Evolutionary conservation across 2,113 vertebrate genomes (phyloP).

Genomic region (Corythoichthys haematopterus): DNA sequence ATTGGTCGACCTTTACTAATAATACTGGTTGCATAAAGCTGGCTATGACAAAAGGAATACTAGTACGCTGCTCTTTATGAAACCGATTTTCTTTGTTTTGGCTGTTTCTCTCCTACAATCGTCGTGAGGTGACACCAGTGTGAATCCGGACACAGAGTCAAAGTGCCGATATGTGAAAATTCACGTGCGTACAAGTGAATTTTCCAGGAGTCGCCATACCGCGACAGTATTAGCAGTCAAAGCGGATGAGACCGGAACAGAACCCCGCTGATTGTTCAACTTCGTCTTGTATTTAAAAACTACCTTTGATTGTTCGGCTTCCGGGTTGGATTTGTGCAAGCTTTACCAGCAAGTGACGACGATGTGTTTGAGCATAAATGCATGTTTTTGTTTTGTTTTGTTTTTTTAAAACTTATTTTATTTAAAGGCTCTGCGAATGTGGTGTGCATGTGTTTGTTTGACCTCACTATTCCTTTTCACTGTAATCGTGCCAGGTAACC

Average conservation of each 20-base stretch:
- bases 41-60: no score
- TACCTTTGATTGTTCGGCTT: constrained; percentile 47
- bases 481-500: constrained; percentile 57
- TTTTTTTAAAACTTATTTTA: constrained; percentile 23
- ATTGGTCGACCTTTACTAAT: background rate
- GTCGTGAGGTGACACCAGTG: background rate
- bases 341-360: constrained; percentile 17
- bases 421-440: constrained; percentile 56
- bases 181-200: background rate
- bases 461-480: constrained; percentile 55
- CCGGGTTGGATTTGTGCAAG: constrained; percentile 40
- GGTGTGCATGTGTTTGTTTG: constrained; percentile 66
- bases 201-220: background rate
- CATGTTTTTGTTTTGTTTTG: constrained; percentile 49
- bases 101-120: background rate
- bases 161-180: background rate
- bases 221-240: constrained; percentile 30
- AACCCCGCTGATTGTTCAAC: constrained; percentile 49
- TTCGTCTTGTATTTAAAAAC: constrained; percentile 48
- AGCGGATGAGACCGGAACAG: constrained; percentile 42
- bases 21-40: background rate
- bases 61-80: no score
- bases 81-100: background rate
- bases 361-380: constrained; percentile 54
- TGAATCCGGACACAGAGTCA: background rate